Conservation (phyloP, 92 coral and sea anemone species). For the Diadumene lineata region DNA sequence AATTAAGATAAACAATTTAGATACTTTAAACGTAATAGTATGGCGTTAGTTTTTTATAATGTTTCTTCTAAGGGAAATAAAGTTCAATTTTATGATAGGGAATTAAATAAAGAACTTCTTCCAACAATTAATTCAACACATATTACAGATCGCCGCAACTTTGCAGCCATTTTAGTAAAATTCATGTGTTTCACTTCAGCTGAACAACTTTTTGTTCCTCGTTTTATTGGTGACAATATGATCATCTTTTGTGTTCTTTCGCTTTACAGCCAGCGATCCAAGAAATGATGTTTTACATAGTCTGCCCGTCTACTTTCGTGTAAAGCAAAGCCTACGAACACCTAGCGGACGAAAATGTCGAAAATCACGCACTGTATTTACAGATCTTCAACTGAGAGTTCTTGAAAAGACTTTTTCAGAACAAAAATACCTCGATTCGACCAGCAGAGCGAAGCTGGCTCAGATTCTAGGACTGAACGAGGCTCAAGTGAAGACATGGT, state of each 20-base stretch:
- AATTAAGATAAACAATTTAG: too few species aligned
- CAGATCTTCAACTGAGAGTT: slow-evolving; percentile 94
- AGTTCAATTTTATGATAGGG: too few species aligned
- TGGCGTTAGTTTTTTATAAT: too few species aligned
- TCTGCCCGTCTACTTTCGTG: slow-evolving; percentile 95
- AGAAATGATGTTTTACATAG: slow-evolving; percentile 84
- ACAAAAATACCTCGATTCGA: slow-evolving; percentile 95
- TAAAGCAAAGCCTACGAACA: slow-evolving; percentile 91
- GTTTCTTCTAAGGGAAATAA: too few species aligned
- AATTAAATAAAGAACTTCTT: too few species aligned
- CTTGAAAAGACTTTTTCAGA: slow-evolving; percentile 94
- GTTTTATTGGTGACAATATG: too few species aligned
- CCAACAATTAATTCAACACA: too few species aligned
- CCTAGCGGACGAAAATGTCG: slow-evolving; percentile 98
- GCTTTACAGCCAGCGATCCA: slow-evolving; percentile 59
- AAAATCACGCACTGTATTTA: slow-evolving; percentile 94
- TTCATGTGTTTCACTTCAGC: too few species aligned
- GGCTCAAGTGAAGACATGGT: slow-evolving; percentile 98
- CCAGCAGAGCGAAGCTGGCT: slow-evolving; percentile 93
- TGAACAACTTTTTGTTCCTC: neutral
- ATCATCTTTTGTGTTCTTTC: too few species aligned
- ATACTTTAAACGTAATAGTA: too few species aligned
- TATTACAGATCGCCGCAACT: too few species aligned
- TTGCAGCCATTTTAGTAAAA: too few species aligned
- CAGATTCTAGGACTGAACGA: slow-evolving; percentile 94